A percentile compares a stretch with the other conserved stretches of the same genome.
Conservation (phyloP, 1,140 invertebrate species). For the Tetramorium alpestre region DNA sequence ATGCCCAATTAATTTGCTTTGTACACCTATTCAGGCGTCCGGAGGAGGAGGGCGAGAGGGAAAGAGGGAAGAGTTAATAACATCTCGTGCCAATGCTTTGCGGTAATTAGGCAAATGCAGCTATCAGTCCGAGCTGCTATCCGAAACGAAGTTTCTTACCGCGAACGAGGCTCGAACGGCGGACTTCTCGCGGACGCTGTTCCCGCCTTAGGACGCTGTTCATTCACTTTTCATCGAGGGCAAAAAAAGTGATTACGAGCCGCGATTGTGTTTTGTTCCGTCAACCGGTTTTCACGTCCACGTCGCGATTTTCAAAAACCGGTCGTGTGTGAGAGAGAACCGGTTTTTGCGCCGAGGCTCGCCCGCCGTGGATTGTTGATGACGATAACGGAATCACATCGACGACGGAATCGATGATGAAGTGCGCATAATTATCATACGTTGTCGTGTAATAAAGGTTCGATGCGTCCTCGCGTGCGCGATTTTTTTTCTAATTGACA, state of each 20-base stretch:
- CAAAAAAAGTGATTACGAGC: not conserved
- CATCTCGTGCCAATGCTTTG: not conserved
- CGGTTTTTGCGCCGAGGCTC: constrained; percentile 8
- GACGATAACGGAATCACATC: constrained; percentile 34
- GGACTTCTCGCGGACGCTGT: not conserved
- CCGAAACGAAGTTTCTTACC: not conserved
- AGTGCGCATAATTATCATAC: constrained; percentile 8
- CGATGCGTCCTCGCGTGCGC: not conserved
- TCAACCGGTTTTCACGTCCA: constrained; percentile 6
- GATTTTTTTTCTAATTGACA: not conserved
- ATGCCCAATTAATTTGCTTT: constrained; percentile 33
- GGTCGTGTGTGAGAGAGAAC: constrained; percentile 25
- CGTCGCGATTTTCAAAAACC: constrained; percentile 36
- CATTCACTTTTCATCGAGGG: constrained; percentile 30
- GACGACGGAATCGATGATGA: constrained; percentile 24
- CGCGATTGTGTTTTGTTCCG: constrained; percentile 24
- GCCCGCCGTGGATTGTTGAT: constrained; percentile 4
- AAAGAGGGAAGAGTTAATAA: not conserved
- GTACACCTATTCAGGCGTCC: not conserved
- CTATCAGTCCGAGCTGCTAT: not conserved
- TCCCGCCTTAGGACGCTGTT: not conserved
- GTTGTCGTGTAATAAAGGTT: not conserved
- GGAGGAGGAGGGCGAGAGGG: not conserved
- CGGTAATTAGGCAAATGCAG: constrained; percentile 16
- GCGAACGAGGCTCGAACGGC: not conserved